Evolutionary conservation across 2,797 vertebrate genomes (phyloP), one percentile per base, ranked within the genome.

Genomic region (Mormyrus hasselquistii): DNA sequence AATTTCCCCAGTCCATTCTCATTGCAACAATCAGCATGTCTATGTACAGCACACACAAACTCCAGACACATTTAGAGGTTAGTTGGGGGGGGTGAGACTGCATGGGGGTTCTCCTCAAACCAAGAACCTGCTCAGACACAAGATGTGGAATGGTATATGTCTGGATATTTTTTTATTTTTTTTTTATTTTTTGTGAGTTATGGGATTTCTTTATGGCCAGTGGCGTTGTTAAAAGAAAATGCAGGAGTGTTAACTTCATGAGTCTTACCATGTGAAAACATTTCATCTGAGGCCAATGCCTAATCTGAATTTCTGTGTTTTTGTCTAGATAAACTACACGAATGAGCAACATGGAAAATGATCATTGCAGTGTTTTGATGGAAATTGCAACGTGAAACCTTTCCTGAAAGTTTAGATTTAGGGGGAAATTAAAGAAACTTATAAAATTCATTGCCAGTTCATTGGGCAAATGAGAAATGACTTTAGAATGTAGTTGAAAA

Each of bases 401-500:
- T 91, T 91, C 91, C 88, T 92, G 92, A 29, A 65, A 38, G 55
- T 87, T 47, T 62, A 65, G 38, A 87, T 44, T 22, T 62, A 38
- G 38, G 55, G 34, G 87, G 89, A 91, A 89, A 0, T 89, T 52
- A 83, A 89, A 82, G 19, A 5, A 12, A 44, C 29, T 92, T 62
- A 83, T 88, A 87, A 90, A 84, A 73, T 88, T 89, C 69, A 91
- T 91, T 89, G 55, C 65, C 87, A 90, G 90, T 62, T 62, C 59
- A 49, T 62, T 62, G 52, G 57, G 49, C 65, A 59, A 87, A 87
- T 19, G 47, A 52, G 91, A 49, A 73, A 50, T 90, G n/a, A 44
- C 49, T 90, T 89, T 44, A 89, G 91, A 29, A 85, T 9, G 89
- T 90, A 90, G 92, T 91, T 59, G 90, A 91, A 38, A 89, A 91